phyloP scores from a whole-genome alignment of 2,888 invertebrate species.

The Blastobasis lacticolella region DNA sequence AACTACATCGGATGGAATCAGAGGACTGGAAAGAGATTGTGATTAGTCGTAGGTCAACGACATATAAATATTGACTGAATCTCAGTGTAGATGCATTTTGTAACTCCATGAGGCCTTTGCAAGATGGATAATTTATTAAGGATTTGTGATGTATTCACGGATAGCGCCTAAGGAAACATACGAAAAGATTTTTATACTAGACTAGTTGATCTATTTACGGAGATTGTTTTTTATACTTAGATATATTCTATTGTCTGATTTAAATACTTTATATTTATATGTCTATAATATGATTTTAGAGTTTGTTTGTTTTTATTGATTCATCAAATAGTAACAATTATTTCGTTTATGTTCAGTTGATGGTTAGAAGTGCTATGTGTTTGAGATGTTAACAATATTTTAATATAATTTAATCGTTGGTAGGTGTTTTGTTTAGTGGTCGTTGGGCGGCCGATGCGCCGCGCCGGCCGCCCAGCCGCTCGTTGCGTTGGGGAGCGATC shows the following conservation, averaged over 20 bases:
- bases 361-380: constrained; percentile 32
- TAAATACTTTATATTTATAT: constrained; percentile 73
- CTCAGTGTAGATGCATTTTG: constrained; percentile 75
- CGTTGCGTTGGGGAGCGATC: constrained; percentile 66
- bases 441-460: constrained; percentile 24
- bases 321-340: constrained; percentile 52
- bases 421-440: constrained; percentile 53
- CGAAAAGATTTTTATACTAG: constrained; percentile 76
- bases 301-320: constrained; percentile 74
- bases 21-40: constrained; percentile 73
- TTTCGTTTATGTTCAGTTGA: constrained; percentile 54
- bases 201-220: constrained; percentile 75
- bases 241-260: constrained; percentile 74
- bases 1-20: constrained; percentile 62
- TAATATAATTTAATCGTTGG: constrained; percentile 55
- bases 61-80: constrained; percentile 75
- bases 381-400: constrained; percentile 56
- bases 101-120: constrained; percentile 75
- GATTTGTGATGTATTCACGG: constrained; percentile 75
- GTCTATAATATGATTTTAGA: constrained; percentile 69
- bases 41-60: constrained; percentile 74
- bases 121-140: constrained; percentile 72
- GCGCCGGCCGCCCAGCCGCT: constrained; percentile 19
- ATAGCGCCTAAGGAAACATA: constrained; percentile 76
- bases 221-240: constrained; percentile 76